phyloP scores from a whole-genome alignment of 2,797 vertebrate species.

The Sebastes vulpes region DNA sequence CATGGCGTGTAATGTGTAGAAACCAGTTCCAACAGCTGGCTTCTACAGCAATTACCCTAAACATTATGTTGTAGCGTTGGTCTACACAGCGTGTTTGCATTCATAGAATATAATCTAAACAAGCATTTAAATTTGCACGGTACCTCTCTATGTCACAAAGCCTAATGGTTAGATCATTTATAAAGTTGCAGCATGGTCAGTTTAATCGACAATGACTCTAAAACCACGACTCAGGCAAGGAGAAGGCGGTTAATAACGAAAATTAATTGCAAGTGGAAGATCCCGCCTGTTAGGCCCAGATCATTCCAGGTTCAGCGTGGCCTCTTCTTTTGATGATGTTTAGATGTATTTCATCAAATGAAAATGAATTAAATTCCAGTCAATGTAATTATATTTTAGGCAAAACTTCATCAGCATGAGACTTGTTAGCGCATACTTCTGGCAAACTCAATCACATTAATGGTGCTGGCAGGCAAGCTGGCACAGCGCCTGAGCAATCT shows the following conservation, averaged over 20 bases:
- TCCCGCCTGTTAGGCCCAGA: neutral
- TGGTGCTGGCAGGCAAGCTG: constrained; percentile 69
- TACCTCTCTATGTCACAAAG: constrained; percentile 11
- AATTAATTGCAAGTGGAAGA: neutral
- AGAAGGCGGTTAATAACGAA: constrained; percentile 1
- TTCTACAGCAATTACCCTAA: constrained; percentile 15
- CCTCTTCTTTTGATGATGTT: constrained; percentile 31
- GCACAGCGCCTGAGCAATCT: constrained; percentile 66
- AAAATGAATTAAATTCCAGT: constrained; percentile 65
- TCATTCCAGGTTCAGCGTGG: constrained; percentile 32
- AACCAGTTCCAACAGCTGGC: constrained; percentile 13
- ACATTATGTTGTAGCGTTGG: constrained; percentile 9
- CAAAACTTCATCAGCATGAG: constrained; percentile 72
- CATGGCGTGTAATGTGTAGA: constrained; percentile 2
- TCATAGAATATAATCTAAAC: constrained; percentile 29
- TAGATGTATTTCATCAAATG: constrained; percentile 56
- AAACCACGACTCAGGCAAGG: neutral
- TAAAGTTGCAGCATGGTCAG: constrained; percentile 9
- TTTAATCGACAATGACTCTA: constrained; percentile 18
- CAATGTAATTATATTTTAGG: constrained; percentile 68
- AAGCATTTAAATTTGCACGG: constrained; percentile 13
- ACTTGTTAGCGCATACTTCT: constrained; percentile 77
- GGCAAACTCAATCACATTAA: constrained; percentile 74
- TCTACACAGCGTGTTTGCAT: constrained; percentile 10
- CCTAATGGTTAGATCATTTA: constrained; percentile 17